A percentile compares a stretch with the other conserved stretches of the same genome.
Conservation (phyloP, 2,113 vertebrate genomes). For the Gavialis gangeticus region DNA sequence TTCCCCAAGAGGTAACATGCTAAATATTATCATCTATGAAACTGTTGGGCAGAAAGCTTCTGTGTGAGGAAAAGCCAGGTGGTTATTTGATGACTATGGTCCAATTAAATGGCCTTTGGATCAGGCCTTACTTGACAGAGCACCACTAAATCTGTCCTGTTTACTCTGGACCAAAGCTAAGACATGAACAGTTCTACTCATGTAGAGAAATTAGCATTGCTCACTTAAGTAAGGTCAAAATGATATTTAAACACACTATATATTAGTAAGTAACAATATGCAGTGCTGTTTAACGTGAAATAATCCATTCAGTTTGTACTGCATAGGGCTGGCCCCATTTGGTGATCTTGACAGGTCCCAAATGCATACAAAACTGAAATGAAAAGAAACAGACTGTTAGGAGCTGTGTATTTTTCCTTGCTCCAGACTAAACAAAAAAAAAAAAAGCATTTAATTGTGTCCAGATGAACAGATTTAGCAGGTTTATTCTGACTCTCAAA, state of each 20-base stretch:
- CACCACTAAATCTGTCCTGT: not conserved
- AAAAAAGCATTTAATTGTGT: conserved; percentile 14
- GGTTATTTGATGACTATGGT: not conserved
- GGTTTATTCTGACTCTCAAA: not conserved
- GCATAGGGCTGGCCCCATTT: not conserved
- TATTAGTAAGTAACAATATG: not conserved
- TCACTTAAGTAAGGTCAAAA: not conserved
- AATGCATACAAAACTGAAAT: not conserved
- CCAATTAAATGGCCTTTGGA: not conserved
- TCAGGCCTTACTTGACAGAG: not conserved
- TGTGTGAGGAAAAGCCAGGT: not conserved
- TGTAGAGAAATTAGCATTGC: not conserved
- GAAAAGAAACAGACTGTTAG: conserved; percentile 17
- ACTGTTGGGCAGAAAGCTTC: not conserved
- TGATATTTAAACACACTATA: not conserved
- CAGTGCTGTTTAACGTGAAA: conserved; percentile 11
- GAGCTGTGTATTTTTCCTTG: not conserved
- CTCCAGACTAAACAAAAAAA: conserved; percentile 62
- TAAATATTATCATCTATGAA: not conserved
- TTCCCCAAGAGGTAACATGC: not conserved
- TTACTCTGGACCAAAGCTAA: not conserved
- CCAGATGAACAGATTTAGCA: conserved; percentile 36
- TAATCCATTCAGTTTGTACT: not conserved
- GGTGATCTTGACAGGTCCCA: conserved; percentile 4
- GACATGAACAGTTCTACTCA: not conserved